A percentile compares a stretch with the other conserved stretches of the same genome.
Conservation (phyloP, 35 echinoderm and acorn worm genomes). For the Hemicentrotus pulcherrimus region DNA sequence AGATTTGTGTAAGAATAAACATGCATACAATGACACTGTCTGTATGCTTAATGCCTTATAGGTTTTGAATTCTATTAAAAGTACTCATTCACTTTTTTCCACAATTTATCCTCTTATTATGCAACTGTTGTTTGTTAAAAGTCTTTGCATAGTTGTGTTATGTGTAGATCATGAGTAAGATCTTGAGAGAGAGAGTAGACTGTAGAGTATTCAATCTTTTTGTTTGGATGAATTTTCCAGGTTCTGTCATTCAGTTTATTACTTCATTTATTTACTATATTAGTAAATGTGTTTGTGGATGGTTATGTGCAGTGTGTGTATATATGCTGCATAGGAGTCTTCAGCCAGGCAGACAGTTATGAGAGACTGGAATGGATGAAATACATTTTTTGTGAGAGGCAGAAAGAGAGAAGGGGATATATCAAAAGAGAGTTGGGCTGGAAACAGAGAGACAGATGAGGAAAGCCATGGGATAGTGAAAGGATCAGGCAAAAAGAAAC, state of each 20-base stretch:
- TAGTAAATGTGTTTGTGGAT: no score
- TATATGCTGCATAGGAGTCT: no score
- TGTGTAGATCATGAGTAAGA: background rate
- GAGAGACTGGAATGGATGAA: no score
- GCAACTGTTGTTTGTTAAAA: background rate
- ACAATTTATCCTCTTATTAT: constrained; percentile 8
- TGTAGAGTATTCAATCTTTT: background rate
- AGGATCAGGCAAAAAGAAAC: no score
- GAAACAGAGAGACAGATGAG: no score
- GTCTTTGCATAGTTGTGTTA: background rate
- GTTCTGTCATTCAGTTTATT: background rate
- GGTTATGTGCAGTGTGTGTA: no score
- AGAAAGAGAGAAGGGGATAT: no score
- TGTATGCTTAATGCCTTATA: background rate
- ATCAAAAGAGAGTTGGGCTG: no score
- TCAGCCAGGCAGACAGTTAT: no score
- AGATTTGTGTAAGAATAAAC: background rate
- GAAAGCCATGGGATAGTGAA: no score
- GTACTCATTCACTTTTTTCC: background rate
- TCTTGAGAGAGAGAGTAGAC: no score
- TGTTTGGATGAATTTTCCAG: background rate
- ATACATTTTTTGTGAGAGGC: no score
- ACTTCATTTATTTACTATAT: background rate
- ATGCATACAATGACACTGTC: background rate
- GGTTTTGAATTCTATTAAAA: constrained; percentile 14